Percentiles rank a stretch among this genome's conserved stretches.
Conservation (phyloP, 1,140 invertebrate genomes). For the Apolygus lucorum region DNA sequence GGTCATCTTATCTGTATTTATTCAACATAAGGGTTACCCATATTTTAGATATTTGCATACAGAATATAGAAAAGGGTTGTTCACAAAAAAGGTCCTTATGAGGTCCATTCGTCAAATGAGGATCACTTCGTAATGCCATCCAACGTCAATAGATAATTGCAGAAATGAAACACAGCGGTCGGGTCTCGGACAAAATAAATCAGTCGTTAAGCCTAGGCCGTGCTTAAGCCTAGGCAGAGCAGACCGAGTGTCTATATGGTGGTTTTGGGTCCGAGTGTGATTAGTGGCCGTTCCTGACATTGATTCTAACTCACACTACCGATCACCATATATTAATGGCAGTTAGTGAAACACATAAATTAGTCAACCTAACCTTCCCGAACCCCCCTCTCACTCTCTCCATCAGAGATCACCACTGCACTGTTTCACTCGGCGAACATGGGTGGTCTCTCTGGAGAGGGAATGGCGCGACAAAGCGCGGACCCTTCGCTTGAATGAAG, state of each 20-base stretch:
- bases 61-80: too few species aligned
- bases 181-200: conserved; percentile 16
- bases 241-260: conserved; percentile 11
- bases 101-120: too few species aligned
- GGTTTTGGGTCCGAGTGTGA: conserved; percentile 15
- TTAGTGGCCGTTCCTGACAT: conserved; percentile 25
- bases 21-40: too few species aligned
- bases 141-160: neutral
- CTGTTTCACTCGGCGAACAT: too few species aligned
- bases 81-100: too few species aligned
- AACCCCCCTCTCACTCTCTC: neutral
- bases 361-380: conserved; percentile 20
- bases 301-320: conserved; percentile 25
- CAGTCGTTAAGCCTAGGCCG: neutral
- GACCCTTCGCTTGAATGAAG: too few species aligned
- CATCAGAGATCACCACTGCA: too few species aligned
- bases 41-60: too few species aligned
- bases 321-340: conserved; percentile 29
- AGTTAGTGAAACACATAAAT: conserved; percentile 27
- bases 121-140: neutral
- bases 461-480: too few species aligned
- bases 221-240: neutral
- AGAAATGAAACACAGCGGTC: conserved; percentile 1
- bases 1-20: too few species aligned
- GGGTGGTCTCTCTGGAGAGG: neutral